Evolutionary conservation across 2,113 vertebrate genomes (phyloP).

Genomic region (Lathamus discolor): DNA sequence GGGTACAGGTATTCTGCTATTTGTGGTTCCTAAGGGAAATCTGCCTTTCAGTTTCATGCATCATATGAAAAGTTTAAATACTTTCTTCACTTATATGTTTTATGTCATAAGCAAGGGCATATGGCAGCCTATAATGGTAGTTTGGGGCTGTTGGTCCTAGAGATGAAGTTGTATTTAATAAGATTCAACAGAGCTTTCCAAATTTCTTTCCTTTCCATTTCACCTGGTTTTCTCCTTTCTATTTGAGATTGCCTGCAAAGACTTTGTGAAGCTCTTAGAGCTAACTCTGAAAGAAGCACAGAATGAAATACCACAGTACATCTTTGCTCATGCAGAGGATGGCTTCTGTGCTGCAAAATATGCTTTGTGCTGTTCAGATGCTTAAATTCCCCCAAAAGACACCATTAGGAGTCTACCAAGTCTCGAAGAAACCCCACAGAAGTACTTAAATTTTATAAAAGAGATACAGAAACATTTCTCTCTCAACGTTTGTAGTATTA

Average conservation of each 20-base stretch:
- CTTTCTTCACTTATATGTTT: neutral
- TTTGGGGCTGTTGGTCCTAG: neutral
- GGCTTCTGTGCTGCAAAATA: neutral
- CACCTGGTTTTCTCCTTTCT: neutral
- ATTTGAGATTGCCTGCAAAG: neutral
- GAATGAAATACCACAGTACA: neutral
- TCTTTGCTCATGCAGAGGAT: neutral
- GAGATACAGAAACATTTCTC: neutral
- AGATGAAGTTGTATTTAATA: neutral
- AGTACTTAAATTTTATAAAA: neutral
- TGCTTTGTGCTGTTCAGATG: neutral
- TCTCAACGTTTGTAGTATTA: neutral
- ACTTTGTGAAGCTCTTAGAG: neutral
- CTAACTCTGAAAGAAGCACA: neutral
- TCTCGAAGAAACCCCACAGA: neutral
- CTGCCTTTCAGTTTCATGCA: neutral
- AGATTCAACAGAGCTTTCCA: neutral
- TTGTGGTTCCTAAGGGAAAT: neutral
- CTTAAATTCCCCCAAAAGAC: neutral
- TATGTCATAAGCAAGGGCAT: neutral
- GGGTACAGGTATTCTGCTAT: neutral
- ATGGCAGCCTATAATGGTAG: neutral
- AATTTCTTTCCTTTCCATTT: neutral
- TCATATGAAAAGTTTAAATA: neutral
- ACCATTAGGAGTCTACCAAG: neutral